Evolutionary conservation across 2,113 vertebrate species (phyloP).

Genomic region (Menura novaehollandiae): DNA sequence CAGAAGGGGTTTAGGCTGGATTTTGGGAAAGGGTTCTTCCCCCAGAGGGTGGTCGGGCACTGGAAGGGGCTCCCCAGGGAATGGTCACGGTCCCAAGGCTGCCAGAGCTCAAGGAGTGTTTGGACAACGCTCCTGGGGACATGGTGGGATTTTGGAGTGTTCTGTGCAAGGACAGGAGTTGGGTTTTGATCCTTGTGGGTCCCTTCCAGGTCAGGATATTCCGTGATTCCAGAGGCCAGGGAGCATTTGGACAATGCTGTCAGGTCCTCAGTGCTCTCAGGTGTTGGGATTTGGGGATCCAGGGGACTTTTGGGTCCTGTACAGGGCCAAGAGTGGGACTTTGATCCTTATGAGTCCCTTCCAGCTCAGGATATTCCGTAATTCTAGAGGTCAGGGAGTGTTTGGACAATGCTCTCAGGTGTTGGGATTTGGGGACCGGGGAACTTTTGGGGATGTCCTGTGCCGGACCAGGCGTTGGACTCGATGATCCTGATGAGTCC

Average conservation of each 20-base stretch:
- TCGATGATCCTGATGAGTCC: no score
- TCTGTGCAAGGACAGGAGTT: neutral
- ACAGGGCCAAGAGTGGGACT: accelerated
- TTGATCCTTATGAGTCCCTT: no score
- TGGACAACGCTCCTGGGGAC: neutral
- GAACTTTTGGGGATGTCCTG: no score
- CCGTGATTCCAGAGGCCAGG: accelerated
- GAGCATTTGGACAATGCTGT: neutral
- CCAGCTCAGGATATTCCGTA: no score
- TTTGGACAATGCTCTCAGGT: no score
- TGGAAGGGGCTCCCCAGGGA: neutral
- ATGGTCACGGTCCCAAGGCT: neutral
- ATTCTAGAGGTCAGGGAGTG: no score
- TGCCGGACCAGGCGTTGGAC: no score
- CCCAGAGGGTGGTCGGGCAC: neutral
- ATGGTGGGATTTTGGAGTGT: neutral
- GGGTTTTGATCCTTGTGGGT: neutral
- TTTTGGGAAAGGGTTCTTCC: neutral
- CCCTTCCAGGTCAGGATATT: neutral
- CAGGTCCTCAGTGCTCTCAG: neutral
- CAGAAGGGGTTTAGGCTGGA: no score
- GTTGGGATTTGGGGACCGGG: no score
- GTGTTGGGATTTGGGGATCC: neutral
- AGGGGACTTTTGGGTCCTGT: neutral
- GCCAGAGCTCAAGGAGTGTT: no score